Conservation (phyloP, 1,140 invertebrate species). For the Brachystomella parvula region DNA sequence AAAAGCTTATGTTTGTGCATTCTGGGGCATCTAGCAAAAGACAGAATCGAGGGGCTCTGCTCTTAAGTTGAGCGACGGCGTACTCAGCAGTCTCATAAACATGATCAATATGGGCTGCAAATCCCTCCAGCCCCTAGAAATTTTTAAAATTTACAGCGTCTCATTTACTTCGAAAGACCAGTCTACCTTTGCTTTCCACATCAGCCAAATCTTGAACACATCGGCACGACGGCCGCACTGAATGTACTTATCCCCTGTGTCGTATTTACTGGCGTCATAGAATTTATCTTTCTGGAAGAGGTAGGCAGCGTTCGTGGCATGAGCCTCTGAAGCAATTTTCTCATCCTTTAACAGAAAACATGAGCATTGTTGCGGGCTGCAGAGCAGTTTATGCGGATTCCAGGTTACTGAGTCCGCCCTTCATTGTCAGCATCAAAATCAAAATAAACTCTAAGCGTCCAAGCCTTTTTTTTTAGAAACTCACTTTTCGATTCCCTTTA, state of each 20-base stretch:
- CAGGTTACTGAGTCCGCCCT: slow-evolving; percentile 86
- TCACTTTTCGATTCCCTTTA: slow-evolving; percentile 60
- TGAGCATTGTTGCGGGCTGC: slow-evolving; percentile 82
- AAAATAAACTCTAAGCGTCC: not conserved
- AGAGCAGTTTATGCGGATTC: slow-evolving; percentile 87
- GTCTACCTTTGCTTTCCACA: slow-evolving; percentile 83
- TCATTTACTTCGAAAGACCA: not conserved
- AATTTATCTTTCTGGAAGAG: slow-evolving; percentile 95
- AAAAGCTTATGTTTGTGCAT: slow-evolving; percentile 91
- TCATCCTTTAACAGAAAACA: slow-evolving; percentile 60
- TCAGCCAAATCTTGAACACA: slow-evolving; percentile 92
- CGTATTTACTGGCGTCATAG: slow-evolving; percentile 74
- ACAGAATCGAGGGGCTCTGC: slow-evolving; percentile 58
- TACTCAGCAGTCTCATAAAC: slow-evolving; percentile 65
- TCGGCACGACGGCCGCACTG: slow-evolving; percentile 88
- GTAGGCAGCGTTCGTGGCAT: slow-evolving; percentile 59
- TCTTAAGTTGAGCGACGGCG: slow-evolving; percentile 59
- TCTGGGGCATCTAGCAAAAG: slow-evolving; percentile 70
- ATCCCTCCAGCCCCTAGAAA: slow-evolving; percentile 61
- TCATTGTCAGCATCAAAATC: slow-evolving; percentile 35
- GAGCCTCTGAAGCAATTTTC: slow-evolving; percentile 39
- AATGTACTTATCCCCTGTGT: slow-evolving; percentile 89
- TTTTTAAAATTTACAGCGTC: slow-evolving; percentile 15
- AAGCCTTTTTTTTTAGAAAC: not conserved
- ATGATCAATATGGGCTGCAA: slow-evolving; percentile 69